phyloP scores from a whole-genome alignment of 2,797 vertebrate genomes.

The Botia almorhae region DNA sequence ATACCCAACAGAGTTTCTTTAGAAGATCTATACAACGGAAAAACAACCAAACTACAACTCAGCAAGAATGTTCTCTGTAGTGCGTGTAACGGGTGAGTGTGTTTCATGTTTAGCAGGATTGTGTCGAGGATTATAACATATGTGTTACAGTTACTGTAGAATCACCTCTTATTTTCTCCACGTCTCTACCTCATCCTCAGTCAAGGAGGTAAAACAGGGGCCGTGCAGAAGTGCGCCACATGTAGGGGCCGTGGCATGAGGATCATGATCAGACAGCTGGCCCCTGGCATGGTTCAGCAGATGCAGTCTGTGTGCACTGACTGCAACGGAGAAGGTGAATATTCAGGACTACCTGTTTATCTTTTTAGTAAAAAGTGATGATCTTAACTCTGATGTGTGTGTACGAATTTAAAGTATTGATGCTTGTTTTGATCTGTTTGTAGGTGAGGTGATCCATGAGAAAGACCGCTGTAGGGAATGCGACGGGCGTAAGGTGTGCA shows the following conservation, averaged over 20 bases:
- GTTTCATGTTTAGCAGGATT: neutral
- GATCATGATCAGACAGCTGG: slow-evolving; percentile 98
- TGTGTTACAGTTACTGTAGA: neutral
- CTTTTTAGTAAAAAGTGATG: neutral
- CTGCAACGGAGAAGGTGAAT: slow-evolving; percentile 95
- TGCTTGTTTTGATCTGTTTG: slow-evolving; percentile 23
- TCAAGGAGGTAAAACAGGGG: slow-evolving; percentile 95
- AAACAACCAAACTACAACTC: slow-evolving; percentile 98
- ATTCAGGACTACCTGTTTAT: neutral
- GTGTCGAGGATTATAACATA: neutral
- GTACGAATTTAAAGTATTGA: too few species aligned
- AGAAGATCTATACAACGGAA: slow-evolving; percentile 98
- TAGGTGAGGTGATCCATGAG: slow-evolving; percentile 98
- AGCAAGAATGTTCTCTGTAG: slow-evolving; percentile 99
- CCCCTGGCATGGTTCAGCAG: slow-evolving; percentile 98
- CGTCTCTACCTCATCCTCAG: slow-evolving; percentile 69
- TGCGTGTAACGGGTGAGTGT: slow-evolving; percentile 93
- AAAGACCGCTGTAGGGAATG: slow-evolving; percentile 99
- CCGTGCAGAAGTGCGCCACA: slow-evolving; percentile 93
- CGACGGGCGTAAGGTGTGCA: slow-evolving; percentile 96
- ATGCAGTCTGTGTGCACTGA: slow-evolving; percentile 99
- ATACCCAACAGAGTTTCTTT: slow-evolving; percentile 87
- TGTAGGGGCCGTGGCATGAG: slow-evolving; percentile 95
- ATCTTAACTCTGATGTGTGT: neutral
- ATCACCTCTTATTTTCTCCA: neutral